Conservation (phyloP, 2,888 invertebrate species). For the Phaonia tiefii region DNA sequence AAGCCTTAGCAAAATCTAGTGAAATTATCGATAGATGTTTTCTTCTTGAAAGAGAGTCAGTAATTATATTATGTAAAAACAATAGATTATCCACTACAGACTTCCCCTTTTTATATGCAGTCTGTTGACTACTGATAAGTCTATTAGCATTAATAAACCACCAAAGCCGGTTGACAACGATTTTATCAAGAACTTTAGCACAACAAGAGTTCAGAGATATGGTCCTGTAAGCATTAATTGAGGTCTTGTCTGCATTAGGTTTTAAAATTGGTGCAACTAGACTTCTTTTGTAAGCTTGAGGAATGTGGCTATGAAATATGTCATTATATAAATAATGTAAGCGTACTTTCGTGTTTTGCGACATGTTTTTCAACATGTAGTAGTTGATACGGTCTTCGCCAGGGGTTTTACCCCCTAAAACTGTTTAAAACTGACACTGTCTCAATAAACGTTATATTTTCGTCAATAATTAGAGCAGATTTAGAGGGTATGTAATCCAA, state of each 20-base stretch:
- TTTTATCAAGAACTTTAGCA: too few relatives aligned
- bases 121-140: slow-evolving; percentile 39
- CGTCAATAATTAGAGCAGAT: background rate
- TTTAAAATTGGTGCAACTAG: slow-evolving; percentile 57
- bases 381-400: slow-evolving; percentile 49
- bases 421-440: background rate
- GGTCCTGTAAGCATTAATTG: slow-evolving; percentile 58
- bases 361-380: too few relatives aligned
- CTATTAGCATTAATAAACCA: too few relatives aligned
- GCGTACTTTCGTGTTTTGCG: slow-evolving; percentile 34
- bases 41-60: too few relatives aligned
- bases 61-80: too few relatives aligned
- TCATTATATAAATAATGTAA: slow-evolving; percentile 52
- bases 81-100: slow-evolving; percentile 45
- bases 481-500: background rate
- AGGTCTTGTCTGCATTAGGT: too few relatives aligned
- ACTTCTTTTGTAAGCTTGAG: too few relatives aligned
- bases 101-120: slow-evolving; percentile 44
- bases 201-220: slow-evolving; percentile 64
- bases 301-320: too few relatives aligned
- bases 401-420: slow-evolving; percentile 22
- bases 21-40: too few relatives aligned
- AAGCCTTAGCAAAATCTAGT: too few relatives aligned
- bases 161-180: too few relatives aligned
- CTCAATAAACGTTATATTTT: background rate